These are phyloP conservation scores for Habrosyne pyritoides DNA, from an alignment of 2,888 invertebrate species.

Conservation along the genomic window DNA sequence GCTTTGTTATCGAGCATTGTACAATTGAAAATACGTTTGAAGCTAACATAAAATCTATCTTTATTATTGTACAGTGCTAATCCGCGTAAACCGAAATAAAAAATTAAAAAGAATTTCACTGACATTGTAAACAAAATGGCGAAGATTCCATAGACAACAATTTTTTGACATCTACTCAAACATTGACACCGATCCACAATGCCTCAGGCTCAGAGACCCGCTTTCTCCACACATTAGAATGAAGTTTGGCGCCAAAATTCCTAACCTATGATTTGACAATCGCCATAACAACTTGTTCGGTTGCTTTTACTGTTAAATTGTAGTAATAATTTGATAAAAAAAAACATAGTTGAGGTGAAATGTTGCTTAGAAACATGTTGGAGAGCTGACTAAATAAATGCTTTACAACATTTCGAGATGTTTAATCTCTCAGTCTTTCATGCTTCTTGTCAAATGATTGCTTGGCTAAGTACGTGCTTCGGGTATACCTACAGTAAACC, in stretches of 20 bases:
- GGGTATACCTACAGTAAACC: constrained; percentile 39
- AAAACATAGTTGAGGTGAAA: constrained; percentile 19
- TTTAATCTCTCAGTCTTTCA: constrained; percentile 46
- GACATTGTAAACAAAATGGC: not conserved
- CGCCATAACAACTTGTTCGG: constrained; percentile 23
- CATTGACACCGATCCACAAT: constrained; percentile 56
- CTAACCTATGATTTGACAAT: constrained; percentile 54
- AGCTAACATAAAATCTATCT: too few relatives aligned
- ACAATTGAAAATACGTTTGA: too few relatives aligned
- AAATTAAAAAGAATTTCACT: not conserved
- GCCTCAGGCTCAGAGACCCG: constrained; percentile 55
- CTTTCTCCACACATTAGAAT: constrained; percentile 61
- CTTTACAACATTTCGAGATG: constrained; percentile 34
- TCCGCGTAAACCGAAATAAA: not conserved
- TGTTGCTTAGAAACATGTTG: constrained; percentile 11
- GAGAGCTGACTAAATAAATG: not conserved
- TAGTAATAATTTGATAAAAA: constrained; percentile 21
- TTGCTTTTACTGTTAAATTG: constrained; percentile 27
- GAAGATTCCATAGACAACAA: not conserved
- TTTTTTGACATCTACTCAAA: constrained; percentile 18
- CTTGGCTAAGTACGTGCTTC: constrained; percentile 38
- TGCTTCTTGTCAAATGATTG: constrained; percentile 37
- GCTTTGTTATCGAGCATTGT: too few relatives aligned
- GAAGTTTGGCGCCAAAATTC: constrained; percentile 75
- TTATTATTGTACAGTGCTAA: not conserved